Evolutionary conservation across 2,888 invertebrate species (phyloP).

Genomic region (Pristionchus entomophagus): DNA sequence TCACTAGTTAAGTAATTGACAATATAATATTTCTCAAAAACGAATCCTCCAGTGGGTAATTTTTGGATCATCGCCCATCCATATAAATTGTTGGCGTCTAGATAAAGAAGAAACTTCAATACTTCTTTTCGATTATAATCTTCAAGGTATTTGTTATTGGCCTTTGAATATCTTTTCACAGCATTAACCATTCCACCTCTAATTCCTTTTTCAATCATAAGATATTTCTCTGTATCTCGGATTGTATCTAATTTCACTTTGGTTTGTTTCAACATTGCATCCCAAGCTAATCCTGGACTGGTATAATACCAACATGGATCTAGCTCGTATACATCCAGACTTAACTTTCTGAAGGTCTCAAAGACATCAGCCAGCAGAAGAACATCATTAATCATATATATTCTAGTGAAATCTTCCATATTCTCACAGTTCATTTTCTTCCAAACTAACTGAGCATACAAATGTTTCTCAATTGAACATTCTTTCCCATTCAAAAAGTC

Average conservation of each 20-base stretch:
- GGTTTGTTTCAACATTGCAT: constrained; percentile 68
- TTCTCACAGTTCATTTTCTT: constrained; percentile 51
- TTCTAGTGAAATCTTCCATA: constrained; percentile 57
- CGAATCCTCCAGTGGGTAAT: constrained; percentile 64
- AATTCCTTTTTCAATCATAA: constrained; percentile 62
- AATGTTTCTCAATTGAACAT: constrained; percentile 57
- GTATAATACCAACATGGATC: constrained; percentile 69
- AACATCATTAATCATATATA: constrained; percentile 63
- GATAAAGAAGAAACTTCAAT: constrained; percentile 50
- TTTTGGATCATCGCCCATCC: constrained; percentile 58
- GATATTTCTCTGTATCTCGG: constrained; percentile 54
- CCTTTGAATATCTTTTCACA: constrained; percentile 50
- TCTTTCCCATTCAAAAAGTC: constrained; percentile 33
- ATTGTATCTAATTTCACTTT: constrained; percentile 65
- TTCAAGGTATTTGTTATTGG: constrained; percentile 50
- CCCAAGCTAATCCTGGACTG: constrained; percentile 70
- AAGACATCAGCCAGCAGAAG: constrained; percentile 69
- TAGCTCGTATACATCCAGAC: constrained; percentile 61
- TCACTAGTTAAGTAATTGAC: constrained; percentile 24
- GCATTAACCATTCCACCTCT: constrained; percentile 61
- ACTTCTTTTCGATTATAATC: constrained; percentile 54
- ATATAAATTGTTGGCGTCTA: constrained; percentile 59
- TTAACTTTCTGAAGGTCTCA: constrained; percentile 67
- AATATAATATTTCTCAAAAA: constrained; percentile 56
- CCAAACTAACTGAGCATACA: constrained; percentile 63